Percentiles rank a stretch among this genome's conserved stretches.
phyloP scores from a whole-genome alignment of 23 tunicate genomes.

The Styela plicata region DNA sequence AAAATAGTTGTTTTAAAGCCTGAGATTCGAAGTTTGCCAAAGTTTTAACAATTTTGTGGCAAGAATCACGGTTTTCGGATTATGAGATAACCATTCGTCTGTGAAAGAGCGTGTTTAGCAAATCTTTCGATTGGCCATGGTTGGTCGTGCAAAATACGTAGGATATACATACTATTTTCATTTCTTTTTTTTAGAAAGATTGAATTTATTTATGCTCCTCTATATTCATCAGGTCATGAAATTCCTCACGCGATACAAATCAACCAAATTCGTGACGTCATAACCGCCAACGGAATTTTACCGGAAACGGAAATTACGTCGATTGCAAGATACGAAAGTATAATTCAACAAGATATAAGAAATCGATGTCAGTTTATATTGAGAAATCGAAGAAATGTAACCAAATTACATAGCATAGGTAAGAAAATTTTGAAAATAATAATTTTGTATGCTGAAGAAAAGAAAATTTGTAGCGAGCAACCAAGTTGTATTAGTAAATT shows the following conservation, averaged over 20 bases:
- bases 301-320: constrained; percentile 11
- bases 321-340: constrained; percentile 1
- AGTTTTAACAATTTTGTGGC: not conserved
- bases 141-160: too few relatives aligned
- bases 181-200: too few relatives aligned
- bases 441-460: not conserved
- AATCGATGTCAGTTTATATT: constrained; percentile 27
- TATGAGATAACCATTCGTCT: too few relatives aligned
- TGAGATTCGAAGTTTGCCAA: too few relatives aligned
- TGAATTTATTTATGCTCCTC: too few relatives aligned
- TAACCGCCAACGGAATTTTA: constrained; percentile 23
- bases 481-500: not conserved
- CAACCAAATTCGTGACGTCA: constrained; percentile 35
- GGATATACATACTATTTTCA: too few relatives aligned
- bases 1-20: not conserved
- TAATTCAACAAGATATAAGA: constrained; percentile 16
- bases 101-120: too few relatives aligned
- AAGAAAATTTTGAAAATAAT: constrained; percentile 5
- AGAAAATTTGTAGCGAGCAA: not conserved
- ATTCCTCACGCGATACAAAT: constrained; percentile 43
- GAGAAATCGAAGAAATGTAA: not conserved
- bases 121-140: too few relatives aligned
- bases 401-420: constrained; percentile 12
- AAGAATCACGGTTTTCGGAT: not conserved
- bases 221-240: constrained; percentile 34